Conservation (phyloP, 1,140 invertebrate genomes). For the Drosophila kikkawai region DNA sequence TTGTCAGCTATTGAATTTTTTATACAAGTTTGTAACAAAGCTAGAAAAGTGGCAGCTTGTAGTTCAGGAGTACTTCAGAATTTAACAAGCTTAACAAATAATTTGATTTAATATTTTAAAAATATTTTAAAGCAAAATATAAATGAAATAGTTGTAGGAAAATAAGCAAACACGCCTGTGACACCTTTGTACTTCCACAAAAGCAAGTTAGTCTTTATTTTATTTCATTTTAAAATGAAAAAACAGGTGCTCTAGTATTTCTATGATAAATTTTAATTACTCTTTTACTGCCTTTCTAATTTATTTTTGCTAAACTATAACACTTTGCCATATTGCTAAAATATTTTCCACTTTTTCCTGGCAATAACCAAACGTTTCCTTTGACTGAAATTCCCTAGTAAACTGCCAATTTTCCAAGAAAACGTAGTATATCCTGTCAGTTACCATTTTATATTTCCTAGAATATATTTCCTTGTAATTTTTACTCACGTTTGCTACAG, state of each 20-base stretch:
- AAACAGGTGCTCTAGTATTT: neutral
- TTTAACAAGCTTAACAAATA: no score
- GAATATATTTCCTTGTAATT: neutral
- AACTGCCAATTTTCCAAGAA: neutral
- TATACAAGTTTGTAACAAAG: neutral
- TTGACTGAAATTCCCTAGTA: neutral
- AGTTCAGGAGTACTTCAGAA: neutral
- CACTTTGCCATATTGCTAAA: neutral
- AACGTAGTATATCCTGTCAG: neutral
- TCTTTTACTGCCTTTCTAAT: neutral
- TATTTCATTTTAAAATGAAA: neutral
- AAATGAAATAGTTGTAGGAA: neutral
- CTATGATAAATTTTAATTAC: neutral
- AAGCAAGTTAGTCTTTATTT: neutral
- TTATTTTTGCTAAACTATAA: neutral
- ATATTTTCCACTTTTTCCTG: neutral
- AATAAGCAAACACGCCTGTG: neutral
- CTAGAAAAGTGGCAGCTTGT: neutral
- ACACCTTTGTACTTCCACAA: neutral
- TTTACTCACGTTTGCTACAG: neutral
- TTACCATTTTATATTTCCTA: neutral
- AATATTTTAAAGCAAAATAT: neutral
- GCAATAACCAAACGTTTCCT: neutral
- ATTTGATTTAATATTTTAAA: neutral
- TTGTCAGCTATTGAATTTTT: constrained; percentile 1